Evolutionary conservation across 2,797 vertebrate species (phyloP), one percentile per base, ranked within the genome.

Genomic region (Dendrocincla tyrannina): DNA sequence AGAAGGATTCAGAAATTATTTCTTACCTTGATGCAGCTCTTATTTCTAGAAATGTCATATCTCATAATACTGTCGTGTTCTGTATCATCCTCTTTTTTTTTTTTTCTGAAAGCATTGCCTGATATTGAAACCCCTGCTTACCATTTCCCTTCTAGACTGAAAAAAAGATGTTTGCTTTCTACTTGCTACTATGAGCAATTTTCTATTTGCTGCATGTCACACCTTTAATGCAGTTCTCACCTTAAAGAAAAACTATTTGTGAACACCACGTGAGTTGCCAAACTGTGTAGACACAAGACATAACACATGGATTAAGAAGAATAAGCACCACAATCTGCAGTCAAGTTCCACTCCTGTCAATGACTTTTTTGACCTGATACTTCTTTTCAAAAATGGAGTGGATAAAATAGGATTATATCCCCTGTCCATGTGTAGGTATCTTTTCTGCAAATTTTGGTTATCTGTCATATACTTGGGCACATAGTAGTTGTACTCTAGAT

Each of bases 371-470:
- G n/a, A 92, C 19, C 24, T 30, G 70, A 74, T 44, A 55, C 13
- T 84, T 92, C 9, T 76, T 72, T n/a, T n/a, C n/a, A 77, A 86
- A 89, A 93, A 68, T 0, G 7, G 10, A 91, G 17, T 8, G n/a
- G 25, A 67, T 68, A 76, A 91, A 85, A 76, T 14, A 77, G 52
- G 39, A 83, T 88, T 75, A 37, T 70, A 89, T 58, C 19, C 25
- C 44, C 66, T 87, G 17, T 27, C 39, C 32, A 70, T 49, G 81
- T 67, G 44, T 15, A 52, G 69, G 46, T 23, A 56, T 56, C 27
- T 80, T 73, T 78, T 64, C 41, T 75, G 74, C 91, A 55, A 84
- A 85, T 68, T 72, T 66, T 22, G 84, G 77, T 91, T 92, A 91
- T 68, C 52, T 78, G 42, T 20, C 55, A 81, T 18, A 50, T 35